phyloP scores from a whole-genome alignment of 2,797 vertebrate genomes.

The Pseudochirops cupreus region DNA sequence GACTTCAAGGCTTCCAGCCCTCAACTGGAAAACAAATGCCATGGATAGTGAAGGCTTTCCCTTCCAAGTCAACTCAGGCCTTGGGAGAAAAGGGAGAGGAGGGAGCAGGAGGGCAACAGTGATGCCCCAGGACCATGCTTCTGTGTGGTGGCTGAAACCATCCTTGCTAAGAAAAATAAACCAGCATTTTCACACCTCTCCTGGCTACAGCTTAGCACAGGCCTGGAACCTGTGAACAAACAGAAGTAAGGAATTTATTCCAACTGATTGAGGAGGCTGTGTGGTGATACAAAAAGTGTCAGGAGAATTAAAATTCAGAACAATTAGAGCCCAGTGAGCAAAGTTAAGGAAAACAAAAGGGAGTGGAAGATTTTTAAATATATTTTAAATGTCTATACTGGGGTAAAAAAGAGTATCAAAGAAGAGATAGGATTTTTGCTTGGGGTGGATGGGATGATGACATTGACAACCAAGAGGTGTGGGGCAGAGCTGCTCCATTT shows the following conservation, averaged over 20 bases:
- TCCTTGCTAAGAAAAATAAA: background rate
- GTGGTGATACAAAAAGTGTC: background rate
- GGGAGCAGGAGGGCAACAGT: fast-evolving
- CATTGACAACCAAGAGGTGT: background rate
- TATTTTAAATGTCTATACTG: background rate
- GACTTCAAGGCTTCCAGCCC: background rate
- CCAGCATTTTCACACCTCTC: fast-evolving
- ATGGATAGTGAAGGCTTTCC: background rate
- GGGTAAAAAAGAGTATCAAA: background rate
- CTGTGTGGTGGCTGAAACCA: background rate
- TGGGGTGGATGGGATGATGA: background rate
- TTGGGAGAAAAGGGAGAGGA: background rate
- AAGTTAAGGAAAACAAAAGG: background rate
- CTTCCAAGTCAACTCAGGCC: background rate
- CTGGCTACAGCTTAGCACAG: background rate
- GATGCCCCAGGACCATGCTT: background rate
- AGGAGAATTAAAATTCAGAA: background rate
- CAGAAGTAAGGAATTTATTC: fast-evolving
- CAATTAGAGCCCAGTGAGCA: background rate
- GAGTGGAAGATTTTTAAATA: background rate
- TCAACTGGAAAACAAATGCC: background rate
- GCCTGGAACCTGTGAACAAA: background rate
- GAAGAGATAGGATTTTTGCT: background rate
- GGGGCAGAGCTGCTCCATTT: background rate
- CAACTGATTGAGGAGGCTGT: background rate